Evolutionary conservation across 2,888 invertebrate species (phyloP), one percentile per base, ranked within the genome.

Genomic region (Lasius platythorax): DNA sequence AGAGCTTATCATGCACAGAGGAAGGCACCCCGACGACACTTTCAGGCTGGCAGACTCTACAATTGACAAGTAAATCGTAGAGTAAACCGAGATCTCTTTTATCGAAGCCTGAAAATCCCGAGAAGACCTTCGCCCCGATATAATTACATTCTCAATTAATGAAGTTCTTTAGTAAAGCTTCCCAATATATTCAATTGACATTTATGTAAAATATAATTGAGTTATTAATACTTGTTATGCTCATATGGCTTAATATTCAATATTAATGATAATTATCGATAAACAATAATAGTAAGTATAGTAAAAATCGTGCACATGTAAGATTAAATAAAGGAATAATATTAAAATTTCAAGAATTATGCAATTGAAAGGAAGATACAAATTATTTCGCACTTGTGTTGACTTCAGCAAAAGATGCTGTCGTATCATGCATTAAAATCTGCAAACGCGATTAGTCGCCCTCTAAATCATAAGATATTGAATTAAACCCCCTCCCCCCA

Each of bases 381-480:
- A 61, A 46, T 81, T 28, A 81, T 63, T 72, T 72, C 18, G 23
- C 33, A 43, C 3, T 68, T 15, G 5, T 15, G 37, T 56, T 28
- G 33, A 8, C 2, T 23, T 46, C 23, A 79, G 43, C 6, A 30
- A n/a, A 61, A 33, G 46, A 43, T 66, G 18, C 50, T 56, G 28
- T 28, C 28, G 23, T 37, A 28, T 72, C 72, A 63, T 81, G 79
- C 68, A 78, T 78, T 56, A 78, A 50, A 50, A 56, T 68, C 12
- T 12, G 40, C 33, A 37, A 50, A 63, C 15, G 5, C 1, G 12
- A 33, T 72, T 61, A 61, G 23, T 63, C 33, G 46, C 61, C 1
- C n/a, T 58, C 3, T 46, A 56, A 78, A n/a, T 56, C n/a, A 18
- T 15, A 70, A 28, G 12, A 61, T n/a, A 46, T 43, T 18, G 6